Evolutionary conservation across 2,797 vertebrate species (phyloP).

Genomic region (Tragelaphus oryx): DNA sequence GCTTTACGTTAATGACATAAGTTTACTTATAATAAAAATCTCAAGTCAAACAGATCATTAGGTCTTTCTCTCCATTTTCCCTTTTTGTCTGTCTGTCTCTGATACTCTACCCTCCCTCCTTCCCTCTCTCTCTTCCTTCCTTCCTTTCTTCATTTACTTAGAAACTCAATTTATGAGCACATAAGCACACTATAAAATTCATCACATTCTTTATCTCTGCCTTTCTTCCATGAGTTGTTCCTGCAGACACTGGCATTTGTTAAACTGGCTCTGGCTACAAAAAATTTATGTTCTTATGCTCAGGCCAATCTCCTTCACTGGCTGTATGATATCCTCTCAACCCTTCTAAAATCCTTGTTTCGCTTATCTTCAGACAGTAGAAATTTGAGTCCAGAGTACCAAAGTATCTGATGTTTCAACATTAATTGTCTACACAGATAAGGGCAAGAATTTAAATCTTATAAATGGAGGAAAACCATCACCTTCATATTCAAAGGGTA

Average conservation of each 20-base stretch:
- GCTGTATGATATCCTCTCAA: not conserved
- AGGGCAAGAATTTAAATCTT: constrained; percentile 50
- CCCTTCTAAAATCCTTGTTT: not conserved
- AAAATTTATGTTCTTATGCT: constrained; percentile 17
- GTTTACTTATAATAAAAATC: not conserved
- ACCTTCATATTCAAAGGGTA: not conserved
- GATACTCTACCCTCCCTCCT: too few species aligned
- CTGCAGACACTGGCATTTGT: not conserved
- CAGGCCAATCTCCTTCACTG: not conserved
- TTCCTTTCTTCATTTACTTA: not conserved
- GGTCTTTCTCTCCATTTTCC: not conserved
- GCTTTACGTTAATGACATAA: not conserved
- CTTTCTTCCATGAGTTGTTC: not conserved
- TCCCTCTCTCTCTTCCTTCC: not conserved
- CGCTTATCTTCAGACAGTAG: constrained; percentile 30
- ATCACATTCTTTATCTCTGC: not conserved
- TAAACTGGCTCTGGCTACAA: not conserved
- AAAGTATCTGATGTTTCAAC: not conserved
- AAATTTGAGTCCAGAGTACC: not conserved
- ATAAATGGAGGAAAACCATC: not conserved
- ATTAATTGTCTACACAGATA: not conserved
- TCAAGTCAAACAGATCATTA: not conserved
- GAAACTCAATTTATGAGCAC: constrained; percentile 6
- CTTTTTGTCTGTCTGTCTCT: not conserved
- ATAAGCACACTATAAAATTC: not conserved